Conservation (phyloP, 1,140 invertebrate genomes). For the Leptoteleia sp. region DNA sequence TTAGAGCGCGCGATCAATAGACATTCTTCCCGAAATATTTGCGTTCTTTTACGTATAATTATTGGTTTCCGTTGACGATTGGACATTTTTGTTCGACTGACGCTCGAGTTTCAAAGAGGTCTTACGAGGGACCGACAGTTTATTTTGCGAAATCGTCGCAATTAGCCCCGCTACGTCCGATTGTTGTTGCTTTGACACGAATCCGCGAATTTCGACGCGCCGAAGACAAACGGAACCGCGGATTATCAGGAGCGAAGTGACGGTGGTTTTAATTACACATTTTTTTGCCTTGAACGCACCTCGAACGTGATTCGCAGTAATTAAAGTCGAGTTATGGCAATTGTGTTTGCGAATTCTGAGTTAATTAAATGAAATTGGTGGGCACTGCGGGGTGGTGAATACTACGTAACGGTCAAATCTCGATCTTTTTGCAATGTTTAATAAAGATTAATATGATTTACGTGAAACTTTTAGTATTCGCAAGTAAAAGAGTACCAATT, state of each 20-base stretch:
- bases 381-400: too few relatives aligned
- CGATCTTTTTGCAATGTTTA: too few relatives aligned
- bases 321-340: neutral
- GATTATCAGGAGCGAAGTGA: neutral
- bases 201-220: constrained; percentile 31
- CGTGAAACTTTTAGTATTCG: too few relatives aligned
- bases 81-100: constrained; percentile 40
- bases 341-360: neutral
- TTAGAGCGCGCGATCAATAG: constrained; percentile 63
- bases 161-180: constrained; percentile 41
- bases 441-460: too few relatives aligned
- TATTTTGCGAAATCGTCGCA: constrained; percentile 7
- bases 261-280: constrained; percentile 5
- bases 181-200: constrained; percentile 35
- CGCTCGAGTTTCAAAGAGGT: constrained; percentile 41
- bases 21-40: constrained; percentile 67
- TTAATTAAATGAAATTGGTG: too few relatives aligned
- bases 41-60: constrained; percentile 67
- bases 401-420: too few relatives aligned
- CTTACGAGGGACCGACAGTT: constrained; percentile 27
- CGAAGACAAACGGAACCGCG: constrained; percentile 12
- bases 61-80: constrained; percentile 64
- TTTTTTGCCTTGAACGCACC: neutral
- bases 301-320: constrained; percentile 2
- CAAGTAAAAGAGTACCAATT: too few relatives aligned